Conservation (phyloP, 1,140 invertebrate genomes). For the Drosophila lini region DNA sequence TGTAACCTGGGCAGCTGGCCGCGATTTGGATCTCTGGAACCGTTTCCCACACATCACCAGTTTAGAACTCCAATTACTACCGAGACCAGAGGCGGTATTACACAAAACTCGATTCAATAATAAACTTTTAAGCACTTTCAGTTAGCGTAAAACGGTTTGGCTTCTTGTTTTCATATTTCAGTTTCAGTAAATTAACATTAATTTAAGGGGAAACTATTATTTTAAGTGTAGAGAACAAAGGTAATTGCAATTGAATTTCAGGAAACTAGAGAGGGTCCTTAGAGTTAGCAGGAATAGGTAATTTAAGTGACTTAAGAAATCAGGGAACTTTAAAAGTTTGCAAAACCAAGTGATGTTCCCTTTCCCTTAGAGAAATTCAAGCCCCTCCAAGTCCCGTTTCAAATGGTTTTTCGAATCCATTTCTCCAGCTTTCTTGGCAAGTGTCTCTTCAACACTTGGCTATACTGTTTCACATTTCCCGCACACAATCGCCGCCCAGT, state of each 20-base stretch:
- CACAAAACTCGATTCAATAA: not conserved
- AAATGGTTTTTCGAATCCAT: not conserved
- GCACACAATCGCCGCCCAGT: not conserved
- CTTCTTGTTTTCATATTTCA: slow-evolving; percentile 8
- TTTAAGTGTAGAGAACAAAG: no score
- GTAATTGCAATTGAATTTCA: not conserved
- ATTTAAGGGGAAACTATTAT: not conserved
- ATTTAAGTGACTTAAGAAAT: not conserved
- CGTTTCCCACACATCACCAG: slow-evolving; percentile 22
- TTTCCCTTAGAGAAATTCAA: not conserved
- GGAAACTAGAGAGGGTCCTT: not conserved
- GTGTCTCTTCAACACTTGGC: slow-evolving; percentile 15
- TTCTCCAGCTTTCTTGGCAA: slow-evolving; percentile 5
- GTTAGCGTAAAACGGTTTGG: slow-evolving; percentile 2
- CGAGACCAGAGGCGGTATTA: not conserved
- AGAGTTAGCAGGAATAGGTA: not conserved
- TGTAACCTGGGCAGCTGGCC: slow-evolving; percentile 25
- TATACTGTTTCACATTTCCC: slow-evolving; percentile 21
- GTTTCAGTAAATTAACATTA: not conserved
- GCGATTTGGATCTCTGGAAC: slow-evolving; percentile 22
- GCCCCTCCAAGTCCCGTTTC: no score
- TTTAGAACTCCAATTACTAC: slow-evolving; percentile 10
- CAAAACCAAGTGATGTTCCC: not conserved
- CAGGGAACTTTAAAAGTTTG: no score
- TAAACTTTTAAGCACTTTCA: slow-evolving; percentile 2